Percentiles rank a stretch among this genome's conserved stretches.
Conservation (phyloP, 1,140 invertebrate genomes). For the Brachionus asplanchnoidis region DNA sequence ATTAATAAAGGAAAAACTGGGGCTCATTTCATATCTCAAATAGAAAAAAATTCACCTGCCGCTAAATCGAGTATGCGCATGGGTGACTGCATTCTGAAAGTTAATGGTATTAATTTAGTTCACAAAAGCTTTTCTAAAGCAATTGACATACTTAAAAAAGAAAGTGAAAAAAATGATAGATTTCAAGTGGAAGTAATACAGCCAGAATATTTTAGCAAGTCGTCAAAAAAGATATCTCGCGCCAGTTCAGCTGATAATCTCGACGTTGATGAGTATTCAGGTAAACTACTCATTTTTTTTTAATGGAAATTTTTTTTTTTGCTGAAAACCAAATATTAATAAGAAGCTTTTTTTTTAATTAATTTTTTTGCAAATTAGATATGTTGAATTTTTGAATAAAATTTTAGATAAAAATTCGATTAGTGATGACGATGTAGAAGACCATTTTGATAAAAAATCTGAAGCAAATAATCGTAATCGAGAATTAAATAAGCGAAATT, state of each 20-base stretch:
- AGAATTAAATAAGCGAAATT: not conserved
- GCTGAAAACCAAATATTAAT: not conserved
- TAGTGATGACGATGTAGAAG: not conserved
- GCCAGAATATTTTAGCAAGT: not conserved
- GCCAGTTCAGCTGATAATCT: conserved; percentile 13
- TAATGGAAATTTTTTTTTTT: not conserved
- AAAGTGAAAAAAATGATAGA: not conserved
- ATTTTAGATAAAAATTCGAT: conserved; percentile 24
- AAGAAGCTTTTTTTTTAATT: not conserved
- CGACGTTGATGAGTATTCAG: conserved; percentile 11
- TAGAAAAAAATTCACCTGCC: conserved; percentile 28
- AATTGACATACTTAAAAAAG: conserved; percentile 33
- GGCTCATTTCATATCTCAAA: conserved; percentile 1
- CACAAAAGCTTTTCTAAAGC: conserved; percentile 29
- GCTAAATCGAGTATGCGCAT: not conserved
- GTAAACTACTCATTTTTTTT: not conserved
- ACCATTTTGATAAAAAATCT: not conserved
- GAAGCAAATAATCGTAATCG: not conserved
- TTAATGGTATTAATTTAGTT: conserved; percentile 37
- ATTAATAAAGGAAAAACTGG: conserved; percentile 3
- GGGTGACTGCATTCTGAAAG: conserved; percentile 6
- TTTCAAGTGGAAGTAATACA: not conserved
- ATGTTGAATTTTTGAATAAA: conserved; percentile 38
- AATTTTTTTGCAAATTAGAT: not conserved
- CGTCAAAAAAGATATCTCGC: not conserved